phyloP scores from a whole-genome alignment of 2,888 invertebrate species.

The Augochlorella aurata region DNA sequence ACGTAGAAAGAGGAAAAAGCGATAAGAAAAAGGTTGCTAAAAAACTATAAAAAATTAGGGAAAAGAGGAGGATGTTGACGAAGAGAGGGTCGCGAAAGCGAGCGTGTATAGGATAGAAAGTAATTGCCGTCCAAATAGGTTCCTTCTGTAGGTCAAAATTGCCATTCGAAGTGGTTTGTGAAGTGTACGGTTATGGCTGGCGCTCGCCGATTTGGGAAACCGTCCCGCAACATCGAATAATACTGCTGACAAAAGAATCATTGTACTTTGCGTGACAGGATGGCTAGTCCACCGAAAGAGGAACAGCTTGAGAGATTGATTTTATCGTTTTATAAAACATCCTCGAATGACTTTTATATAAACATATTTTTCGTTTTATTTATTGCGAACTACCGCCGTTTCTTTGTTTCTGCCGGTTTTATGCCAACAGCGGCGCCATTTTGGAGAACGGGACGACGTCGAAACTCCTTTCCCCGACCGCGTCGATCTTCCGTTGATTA shows the following conservation, averaged over 20 bases:
- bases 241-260: conserved; percentile 26
- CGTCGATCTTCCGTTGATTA: too few species aligned
- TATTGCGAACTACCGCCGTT: not conserved
- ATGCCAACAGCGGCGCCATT: not conserved
- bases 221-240: conserved; percentile 38
- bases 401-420: not conserved
- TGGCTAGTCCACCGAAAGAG: not conserved
- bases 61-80: not conserved
- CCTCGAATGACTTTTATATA: too few species aligned
- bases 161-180: conserved; percentile 35
- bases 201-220: not conserved
- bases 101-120: conserved; percentile 66
- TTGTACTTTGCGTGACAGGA: not conserved
- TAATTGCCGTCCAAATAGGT: conserved; percentile 75
- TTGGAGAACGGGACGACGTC: too few species aligned
- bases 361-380: too few species aligned
- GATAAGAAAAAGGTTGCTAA: conserved; percentile 12
- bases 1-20: not conserved
- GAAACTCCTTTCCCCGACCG: too few species aligned
- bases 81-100: conserved; percentile 23
- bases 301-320: not conserved
- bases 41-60: not conserved
- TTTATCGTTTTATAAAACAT: not conserved
- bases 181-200: conserved; percentile 23
- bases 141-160: conserved; percentile 64